These are phyloP conservation scores for Aphidoletes aphidimyza DNA, from an alignment of 2,888 invertebrate species.

Conservation along the genomic window DNA sequence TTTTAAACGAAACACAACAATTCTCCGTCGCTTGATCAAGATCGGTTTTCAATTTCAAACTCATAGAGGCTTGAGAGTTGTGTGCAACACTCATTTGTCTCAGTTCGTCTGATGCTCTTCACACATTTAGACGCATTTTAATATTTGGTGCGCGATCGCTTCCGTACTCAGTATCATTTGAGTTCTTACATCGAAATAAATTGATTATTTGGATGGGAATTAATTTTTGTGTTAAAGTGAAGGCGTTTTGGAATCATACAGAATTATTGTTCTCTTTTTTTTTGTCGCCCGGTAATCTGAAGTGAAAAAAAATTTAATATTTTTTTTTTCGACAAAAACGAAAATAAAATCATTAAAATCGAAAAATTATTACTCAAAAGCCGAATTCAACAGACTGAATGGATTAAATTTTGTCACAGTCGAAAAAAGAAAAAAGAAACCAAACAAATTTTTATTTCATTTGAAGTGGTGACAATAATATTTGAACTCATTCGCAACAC, in stretches of 20 bases:
- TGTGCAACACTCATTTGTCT: slow-evolving; percentile 19
- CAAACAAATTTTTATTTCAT: background rate
- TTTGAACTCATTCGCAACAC: slow-evolving; percentile 42
- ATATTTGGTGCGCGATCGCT: background rate
- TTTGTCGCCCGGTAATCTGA: background rate
- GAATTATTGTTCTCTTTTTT: background rate
- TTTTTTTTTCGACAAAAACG: background rate
- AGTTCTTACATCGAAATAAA: too few species aligned
- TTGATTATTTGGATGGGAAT: too few species aligned
- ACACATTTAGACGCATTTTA: slow-evolving; percentile 19
- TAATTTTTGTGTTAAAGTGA: too few species aligned
- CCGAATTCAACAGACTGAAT: too few species aligned
- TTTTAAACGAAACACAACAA: background rate
- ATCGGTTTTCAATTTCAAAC: background rate
- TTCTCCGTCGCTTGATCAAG: slow-evolving; percentile 33
- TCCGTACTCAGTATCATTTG: too few species aligned
- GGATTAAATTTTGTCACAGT: background rate
- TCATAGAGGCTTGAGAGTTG: slow-evolving; percentile 21
- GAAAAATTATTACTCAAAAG: too few species aligned
- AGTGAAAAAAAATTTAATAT: background rate
- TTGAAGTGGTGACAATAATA: slow-evolving; percentile 45
- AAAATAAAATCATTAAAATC: background rate
- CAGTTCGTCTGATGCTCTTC: slow-evolving; percentile 50
- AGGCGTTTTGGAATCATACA: too few species aligned
- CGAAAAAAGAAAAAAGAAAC: background rate